A percentile compares a stretch with the other conserved stretches of the same genome.
Conservation (phyloP, 23 tunicate species). For the Botrylloides violaceus region DNA sequence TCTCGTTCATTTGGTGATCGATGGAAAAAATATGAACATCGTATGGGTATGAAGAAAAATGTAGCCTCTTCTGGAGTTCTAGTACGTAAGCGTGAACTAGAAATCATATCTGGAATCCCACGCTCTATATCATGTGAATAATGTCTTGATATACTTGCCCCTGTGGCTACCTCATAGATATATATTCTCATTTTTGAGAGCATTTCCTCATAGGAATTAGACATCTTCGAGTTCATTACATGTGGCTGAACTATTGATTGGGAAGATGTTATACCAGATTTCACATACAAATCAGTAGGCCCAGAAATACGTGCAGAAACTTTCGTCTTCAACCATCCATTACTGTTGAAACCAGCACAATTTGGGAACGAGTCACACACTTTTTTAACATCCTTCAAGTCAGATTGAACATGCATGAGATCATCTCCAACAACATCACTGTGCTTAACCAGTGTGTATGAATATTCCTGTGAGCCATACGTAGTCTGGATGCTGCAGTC, state of each 20-base stretch:
- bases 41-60: slow-evolving; percentile 83
- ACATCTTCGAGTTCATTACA: background rate
- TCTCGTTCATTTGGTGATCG: slow-evolving; percentile 43
- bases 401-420: slow-evolving; percentile 71
- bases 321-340: slow-evolving; percentile 82
- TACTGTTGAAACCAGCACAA: slow-evolving; percentile 79
- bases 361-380: slow-evolving; percentile 79
- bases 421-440: slow-evolving; percentile 34
- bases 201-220: background rate
- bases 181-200: slow-evolving; percentile 23
- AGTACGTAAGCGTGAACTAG: slow-evolving; percentile 47
- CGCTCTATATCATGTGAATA: slow-evolving; percentile 59
- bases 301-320: slow-evolving; percentile 19
- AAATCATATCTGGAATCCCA: slow-evolving; percentile 34
- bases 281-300: slow-evolving; percentile 58
- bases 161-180: slow-evolving; percentile 58
- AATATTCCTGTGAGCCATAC: background rate
- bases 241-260: background rate
- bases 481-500: background rate
- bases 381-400: slow-evolving; percentile 33
- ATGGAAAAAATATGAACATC: slow-evolving; percentile 70
- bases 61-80: slow-evolving; percentile 59
- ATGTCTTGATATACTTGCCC: slow-evolving; percentile 35
- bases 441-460: background rate
- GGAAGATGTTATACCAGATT: slow-evolving; percentile 11